Evolutionary conservation across 2,888 invertebrate species (phyloP).

Genomic region (Cheilosia urbana): DNA sequence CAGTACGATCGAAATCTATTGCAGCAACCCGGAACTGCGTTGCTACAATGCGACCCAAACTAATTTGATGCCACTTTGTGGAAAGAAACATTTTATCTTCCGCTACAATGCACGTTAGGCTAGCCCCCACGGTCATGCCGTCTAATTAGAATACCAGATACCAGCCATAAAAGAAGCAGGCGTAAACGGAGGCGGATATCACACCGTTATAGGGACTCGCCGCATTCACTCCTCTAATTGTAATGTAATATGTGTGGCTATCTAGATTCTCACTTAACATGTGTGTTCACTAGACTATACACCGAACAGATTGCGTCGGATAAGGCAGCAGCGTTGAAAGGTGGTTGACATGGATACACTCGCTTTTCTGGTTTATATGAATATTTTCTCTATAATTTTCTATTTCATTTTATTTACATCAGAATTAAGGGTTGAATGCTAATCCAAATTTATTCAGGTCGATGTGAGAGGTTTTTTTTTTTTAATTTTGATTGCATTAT

Average conservation of each 20-base stretch:
- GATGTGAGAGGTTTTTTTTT: slow-evolving; percentile 32
- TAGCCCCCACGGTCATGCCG: slow-evolving; percentile 45
- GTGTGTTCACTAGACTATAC: slow-evolving; percentile 29
- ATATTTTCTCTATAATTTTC: slow-evolving; percentile 50
- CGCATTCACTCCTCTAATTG: background rate
- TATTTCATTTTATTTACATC: slow-evolving; percentile 24
- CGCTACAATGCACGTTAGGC: slow-evolving; percentile 31
- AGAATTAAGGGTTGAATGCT: slow-evolving; percentile 30
- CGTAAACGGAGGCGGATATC: slow-evolving; percentile 67
- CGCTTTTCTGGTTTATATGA: slow-evolving; percentile 33
- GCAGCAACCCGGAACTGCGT: slow-evolving; percentile 31
- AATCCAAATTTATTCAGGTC: slow-evolving; percentile 60
- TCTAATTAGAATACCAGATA: slow-evolving; percentile 69
- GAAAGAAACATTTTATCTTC: slow-evolving; percentile 50
- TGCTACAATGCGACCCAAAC: background rate
- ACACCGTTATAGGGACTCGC: slow-evolving; percentile 29
- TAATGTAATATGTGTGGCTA: slow-evolving; percentile 33
- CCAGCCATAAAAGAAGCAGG: slow-evolving; percentile 55
- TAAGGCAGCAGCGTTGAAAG: slow-evolving; percentile 34
- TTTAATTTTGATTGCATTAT: background rate
- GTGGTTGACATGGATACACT: slow-evolving; percentile 19
- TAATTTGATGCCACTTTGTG: slow-evolving; percentile 22
- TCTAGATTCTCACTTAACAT: slow-evolving; percentile 57
- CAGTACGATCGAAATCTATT: background rate
- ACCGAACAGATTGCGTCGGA: slow-evolving; percentile 57